A percentile compares a stretch with the other conserved stretches of the same genome.
These are phyloP conservation scores for Cacoxenus indagator DNA, from an alignment of 2,888 invertebrate genomes.

Conservation along the genomic window DNA sequence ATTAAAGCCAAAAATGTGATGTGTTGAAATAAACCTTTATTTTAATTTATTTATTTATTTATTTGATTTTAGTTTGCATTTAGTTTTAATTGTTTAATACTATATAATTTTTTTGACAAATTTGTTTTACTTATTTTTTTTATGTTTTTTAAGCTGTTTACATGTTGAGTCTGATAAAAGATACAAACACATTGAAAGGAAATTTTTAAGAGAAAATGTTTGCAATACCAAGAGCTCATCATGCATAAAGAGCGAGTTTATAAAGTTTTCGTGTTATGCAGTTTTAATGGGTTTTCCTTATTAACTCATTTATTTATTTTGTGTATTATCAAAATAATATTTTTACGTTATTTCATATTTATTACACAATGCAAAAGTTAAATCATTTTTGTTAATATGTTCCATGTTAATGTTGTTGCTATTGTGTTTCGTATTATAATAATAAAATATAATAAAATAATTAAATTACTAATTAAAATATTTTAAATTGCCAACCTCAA, in stretches of 20 bases:
- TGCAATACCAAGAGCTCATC: background rate
- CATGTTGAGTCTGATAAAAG: conserved; percentile 8
- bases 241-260: background rate
- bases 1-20: background rate
- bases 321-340: too few species aligned
- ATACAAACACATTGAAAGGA: background rate
- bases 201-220: background rate
- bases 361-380: too few species aligned
- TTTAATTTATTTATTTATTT: background rate
- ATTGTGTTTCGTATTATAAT: too few species aligned
- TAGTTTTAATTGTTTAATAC: background rate
- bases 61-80: background rate
- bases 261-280: too few species aligned
- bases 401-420: too few species aligned
- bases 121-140: background rate
- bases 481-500: too few species aligned
- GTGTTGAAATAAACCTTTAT: background rate
- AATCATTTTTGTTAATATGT: too few species aligned
- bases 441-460: background rate
- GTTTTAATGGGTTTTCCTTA: too few species aligned
- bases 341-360: too few species aligned
- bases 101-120: background rate
- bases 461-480: too few species aligned
- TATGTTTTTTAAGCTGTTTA: conserved; percentile 1
- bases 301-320: too few species aligned